Evolutionary conservation across 2,113 vertebrate genomes (phyloP).

Genomic region (Helogale parvula): DNA sequence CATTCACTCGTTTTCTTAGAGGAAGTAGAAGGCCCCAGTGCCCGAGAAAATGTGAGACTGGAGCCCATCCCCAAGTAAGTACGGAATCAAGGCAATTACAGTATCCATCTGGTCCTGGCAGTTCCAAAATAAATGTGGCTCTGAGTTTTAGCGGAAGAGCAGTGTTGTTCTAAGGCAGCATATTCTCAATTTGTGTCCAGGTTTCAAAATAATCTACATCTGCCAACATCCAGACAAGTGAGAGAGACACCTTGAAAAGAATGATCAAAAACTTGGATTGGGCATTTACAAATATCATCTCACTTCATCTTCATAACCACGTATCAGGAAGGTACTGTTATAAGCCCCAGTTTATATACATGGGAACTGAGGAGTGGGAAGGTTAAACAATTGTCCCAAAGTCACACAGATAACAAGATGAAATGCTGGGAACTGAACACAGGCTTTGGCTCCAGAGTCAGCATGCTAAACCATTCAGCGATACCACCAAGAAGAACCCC

Average conservation of each 20-base stretch:
- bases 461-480: neutral
- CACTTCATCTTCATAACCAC: neutral
- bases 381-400: neutral
- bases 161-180: neutral
- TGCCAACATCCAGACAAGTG: neutral
- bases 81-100: neutral
- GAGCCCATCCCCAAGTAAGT: conserved; percentile 21
- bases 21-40: neutral
- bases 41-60: conserved; percentile 34
- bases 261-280: neutral
- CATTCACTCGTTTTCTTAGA: neutral
- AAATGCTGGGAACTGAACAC: neutral
- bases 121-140: neutral
- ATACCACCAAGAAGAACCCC: neutral
- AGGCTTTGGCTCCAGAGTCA: neutral
- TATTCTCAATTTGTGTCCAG: neutral
- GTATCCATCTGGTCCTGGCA: neutral
- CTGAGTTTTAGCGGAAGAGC: neutral
- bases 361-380: neutral
- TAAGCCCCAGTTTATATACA: neutral
- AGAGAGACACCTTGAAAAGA: neutral
- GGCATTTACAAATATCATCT: neutral
- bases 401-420: neutral
- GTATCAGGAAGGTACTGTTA: neutral
- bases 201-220: neutral